Evolutionary conservation across 2,113 vertebrate genomes (phyloP), one percentile per base, ranked within the genome.

Genomic region (Pterocles gutturalis): DNA sequence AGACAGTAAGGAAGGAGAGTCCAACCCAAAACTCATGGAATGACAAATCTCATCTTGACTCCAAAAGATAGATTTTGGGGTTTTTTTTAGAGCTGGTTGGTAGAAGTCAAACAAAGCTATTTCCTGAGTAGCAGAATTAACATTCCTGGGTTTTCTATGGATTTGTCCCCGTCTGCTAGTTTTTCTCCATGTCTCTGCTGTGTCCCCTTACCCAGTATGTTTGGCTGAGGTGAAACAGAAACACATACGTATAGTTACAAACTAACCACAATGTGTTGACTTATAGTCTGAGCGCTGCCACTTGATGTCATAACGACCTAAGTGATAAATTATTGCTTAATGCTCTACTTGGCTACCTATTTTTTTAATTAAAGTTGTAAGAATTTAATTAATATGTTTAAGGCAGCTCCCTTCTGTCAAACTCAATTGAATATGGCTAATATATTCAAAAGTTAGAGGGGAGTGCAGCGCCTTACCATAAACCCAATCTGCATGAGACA

Each of bases 241-340:
- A 10, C 51, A 61, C 2, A 1, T 10, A 2, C 2, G 3, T 46
- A 13, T 20, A 67, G 19, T 46, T 55, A 36, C 16, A 77, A 28
- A 46, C 21, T 17, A 67, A 49, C 43, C 18, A 20, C 41, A 25
- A 0, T 0, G 0, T 46, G 8, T 33, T 51, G 17, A 25, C 7
- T 31, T 86, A 45, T 0, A 1, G 9, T 7, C 38, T 67, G 17
- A 17, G 8, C 1, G 5, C 9, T 73, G 41, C 33, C 22, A 13
- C 15, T 80, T 55, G 17, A 11, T 70, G 53, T 48, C 3, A 6
- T 7, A 70, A 12, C 6, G 19, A n/a, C 24, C 13, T 19, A 49
- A 33, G 17, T 73, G 38, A 41, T 25, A 34, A 77, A 69, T 69
- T 64, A 31, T 51, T 64, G 46, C 51, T 77, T 64, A 84, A 69